Evolutionary conservation across 1,140 invertebrate species (phyloP), one percentile per base, ranked within the genome.

Genomic region (Brachionus manjavacas): DNA sequence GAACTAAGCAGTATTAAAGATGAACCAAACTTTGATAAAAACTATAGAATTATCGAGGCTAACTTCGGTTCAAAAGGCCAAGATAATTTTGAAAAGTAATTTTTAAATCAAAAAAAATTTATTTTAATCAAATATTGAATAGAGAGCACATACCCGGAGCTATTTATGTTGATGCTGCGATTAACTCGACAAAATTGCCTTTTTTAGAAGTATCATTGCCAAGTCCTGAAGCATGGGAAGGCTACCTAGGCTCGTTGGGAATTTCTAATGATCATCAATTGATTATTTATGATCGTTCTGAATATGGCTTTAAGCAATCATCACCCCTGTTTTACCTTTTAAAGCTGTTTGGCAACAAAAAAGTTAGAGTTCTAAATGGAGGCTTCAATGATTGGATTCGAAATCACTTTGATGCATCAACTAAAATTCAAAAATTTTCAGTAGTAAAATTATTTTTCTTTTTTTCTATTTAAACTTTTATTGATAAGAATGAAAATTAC

Each of bases 341-440:
- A 20, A 55, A 86, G 85, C 14, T 85, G 0, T 86, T 84, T 79
- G 86, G 87, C 9, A 84, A 85, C 12, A 25, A 85, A 2, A 85
- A 72, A 4, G 85, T 87, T 11, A 86, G 84, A 14, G 80, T 87
- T 46, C 72, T 87, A 41, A 79, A 87, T 84, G 86, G 86, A 20
- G 86, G 86, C 12, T 72, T 85, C 12, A 70, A 85, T 31, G 85
- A 86, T 80, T 87, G 86, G 86, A 64, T 39, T n/a, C 1, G n/a
- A 31, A 76, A 49, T 49, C 7, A 46, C 8, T 49, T 23, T 46
- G 3, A 9, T 7, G 1, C 41, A 2, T 20, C 72, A 12, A 46
- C 16, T 23, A 35, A 76, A 46, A 11, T 28, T 11, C 16, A 20
- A 12, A 46, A 46, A 23, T 76, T 46, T 76, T 14, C 39, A 46